Evolutionary conservation across 2,888 invertebrate species (phyloP).

Genomic region (Cyrtodaria siliqua): DNA sequence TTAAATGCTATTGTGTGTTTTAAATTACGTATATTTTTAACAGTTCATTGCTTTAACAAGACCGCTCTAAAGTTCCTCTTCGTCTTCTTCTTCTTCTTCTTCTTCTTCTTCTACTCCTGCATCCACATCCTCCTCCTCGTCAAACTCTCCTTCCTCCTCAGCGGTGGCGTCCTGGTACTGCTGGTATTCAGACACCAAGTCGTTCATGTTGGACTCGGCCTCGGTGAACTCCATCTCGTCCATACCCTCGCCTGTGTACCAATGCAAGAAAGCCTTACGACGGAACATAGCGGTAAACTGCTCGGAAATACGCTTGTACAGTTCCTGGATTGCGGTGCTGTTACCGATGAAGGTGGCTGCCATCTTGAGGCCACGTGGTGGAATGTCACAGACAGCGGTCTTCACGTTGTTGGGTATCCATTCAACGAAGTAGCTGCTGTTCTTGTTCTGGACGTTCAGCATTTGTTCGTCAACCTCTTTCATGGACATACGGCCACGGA

Average conservation of each 20-base stretch:
- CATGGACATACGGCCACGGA: constrained; percentile 85
- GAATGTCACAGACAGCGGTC: constrained; percentile 96
- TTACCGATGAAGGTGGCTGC: constrained; percentile 94
- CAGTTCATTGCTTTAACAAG: too few species aligned
- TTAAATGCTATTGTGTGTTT: too few species aligned
- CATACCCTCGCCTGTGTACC: constrained; percentile 99
- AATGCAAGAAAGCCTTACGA: constrained; percentile 98
- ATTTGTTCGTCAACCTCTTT: constrained; percentile 95
- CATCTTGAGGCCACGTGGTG: constrained; percentile 95
- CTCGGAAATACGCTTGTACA: constrained; percentile 82
- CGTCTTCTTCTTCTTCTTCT: too few species aligned
- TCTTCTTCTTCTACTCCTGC: too few species aligned
- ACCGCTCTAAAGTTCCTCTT: too few species aligned
- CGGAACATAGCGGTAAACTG: constrained; percentile 95
- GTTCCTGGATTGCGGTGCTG: constrained; percentile 81
- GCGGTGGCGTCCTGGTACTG: constrained; percentile 87
- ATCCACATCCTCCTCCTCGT: too few species aligned
- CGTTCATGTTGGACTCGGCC: constrained; percentile 97
- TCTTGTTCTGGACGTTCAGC: constrained; percentile 98
- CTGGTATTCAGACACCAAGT: constrained; percentile 83
- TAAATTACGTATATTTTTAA: too few species aligned
- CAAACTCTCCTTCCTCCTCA: too few species aligned
- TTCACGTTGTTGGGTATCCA: constrained; percentile 98
- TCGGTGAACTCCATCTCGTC: constrained; percentile 95
- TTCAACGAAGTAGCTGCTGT: constrained; percentile 93